A percentile compares a stretch with the other conserved stretches of the same genome.
phyloP scores from a whole-genome alignment of 53 echinoderm and acorn worm genomes.

The Holothuria leucospilota region DNA sequence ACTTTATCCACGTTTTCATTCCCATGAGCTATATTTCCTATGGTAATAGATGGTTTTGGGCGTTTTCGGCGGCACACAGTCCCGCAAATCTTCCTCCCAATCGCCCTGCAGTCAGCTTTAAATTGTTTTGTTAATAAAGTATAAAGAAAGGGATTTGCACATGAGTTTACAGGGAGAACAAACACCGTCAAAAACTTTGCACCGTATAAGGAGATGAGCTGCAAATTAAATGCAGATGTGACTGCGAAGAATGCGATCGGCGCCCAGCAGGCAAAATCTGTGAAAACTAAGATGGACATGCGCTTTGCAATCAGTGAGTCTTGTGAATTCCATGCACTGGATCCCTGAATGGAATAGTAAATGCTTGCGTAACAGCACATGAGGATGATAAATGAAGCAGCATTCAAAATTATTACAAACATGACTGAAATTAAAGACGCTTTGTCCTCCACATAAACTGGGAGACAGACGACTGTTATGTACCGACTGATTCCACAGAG shows the following conservation, averaged over 20 bases:
- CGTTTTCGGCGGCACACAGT: slow-evolving; percentile 55
- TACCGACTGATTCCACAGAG: slow-evolving; percentile 72
- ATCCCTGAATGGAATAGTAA: slow-evolving; percentile 88
- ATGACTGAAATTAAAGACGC: slow-evolving; percentile 59
- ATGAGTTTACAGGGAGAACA: slow-evolving; percentile 87
- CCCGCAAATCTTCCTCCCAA: slow-evolving; percentile 63
- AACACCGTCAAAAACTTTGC: slow-evolving; percentile 91
- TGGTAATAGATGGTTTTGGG: slow-evolving; percentile 62
- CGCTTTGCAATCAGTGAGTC: slow-evolving; percentile 86
- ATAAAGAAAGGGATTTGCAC: slow-evolving; percentile 93
- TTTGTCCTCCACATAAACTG: slow-evolving; percentile 67
- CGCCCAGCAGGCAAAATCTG: slow-evolving; percentile 93
- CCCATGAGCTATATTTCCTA: slow-evolving; percentile 47
- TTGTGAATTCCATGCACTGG: slow-evolving; percentile 93
- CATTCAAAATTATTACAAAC: slow-evolving; percentile 74
- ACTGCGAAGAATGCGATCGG: slow-evolving; percentile 90
- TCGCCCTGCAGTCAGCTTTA: slow-evolving; percentile 82
- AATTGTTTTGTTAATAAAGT: slow-evolving; percentile 94
- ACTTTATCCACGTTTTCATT: slow-evolving; percentile 47
- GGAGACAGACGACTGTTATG: slow-evolving; percentile 81
- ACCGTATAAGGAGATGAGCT: slow-evolving; percentile 72
- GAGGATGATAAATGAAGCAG: slow-evolving; percentile 77
- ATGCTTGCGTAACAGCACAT: slow-evolving; percentile 88
- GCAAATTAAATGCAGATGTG: slow-evolving; percentile 65
- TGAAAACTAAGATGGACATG: slow-evolving; percentile 96